phyloP scores from a whole-genome alignment of 2,113 vertebrate genomes.

The Pelecanus crispus region DNA sequence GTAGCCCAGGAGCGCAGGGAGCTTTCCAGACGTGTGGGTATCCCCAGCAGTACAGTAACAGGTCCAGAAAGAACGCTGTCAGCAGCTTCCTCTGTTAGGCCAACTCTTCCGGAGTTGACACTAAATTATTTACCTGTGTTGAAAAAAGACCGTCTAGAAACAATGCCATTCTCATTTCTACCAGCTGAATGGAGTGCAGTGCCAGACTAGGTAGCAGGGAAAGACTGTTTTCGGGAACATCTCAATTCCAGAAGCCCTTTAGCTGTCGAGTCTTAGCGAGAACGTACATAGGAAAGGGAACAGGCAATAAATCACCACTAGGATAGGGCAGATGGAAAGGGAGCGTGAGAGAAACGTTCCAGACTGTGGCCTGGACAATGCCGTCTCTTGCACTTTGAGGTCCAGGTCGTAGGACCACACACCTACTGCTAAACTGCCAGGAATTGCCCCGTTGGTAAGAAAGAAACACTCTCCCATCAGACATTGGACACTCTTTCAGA shows the following conservation, averaged over 20 bases:
- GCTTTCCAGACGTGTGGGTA: neutral
- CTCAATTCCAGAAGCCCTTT: neutral
- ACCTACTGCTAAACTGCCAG: neutral
- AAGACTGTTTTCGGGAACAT: accelerated
- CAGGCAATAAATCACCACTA: accelerated
- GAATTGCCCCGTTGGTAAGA: neutral
- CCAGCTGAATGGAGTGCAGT: neutral
- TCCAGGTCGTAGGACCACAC: accelerated
- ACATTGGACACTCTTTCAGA: accelerated
- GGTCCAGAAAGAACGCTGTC: neutral
- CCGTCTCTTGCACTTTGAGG: neutral
- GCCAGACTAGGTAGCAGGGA: neutral
- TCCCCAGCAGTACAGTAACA: too few relatives aligned
- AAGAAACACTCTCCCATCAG: neutral
- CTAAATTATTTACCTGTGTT: neutral
- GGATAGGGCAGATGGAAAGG: neutral
- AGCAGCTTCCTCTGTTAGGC: neutral
- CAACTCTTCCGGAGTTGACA: too few relatives aligned
- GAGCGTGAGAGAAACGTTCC: neutral
- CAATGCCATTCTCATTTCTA: accelerated
- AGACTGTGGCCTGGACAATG: neutral
- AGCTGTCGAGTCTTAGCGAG: neutral
- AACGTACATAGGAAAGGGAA: neutral
- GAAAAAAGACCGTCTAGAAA: neutral
- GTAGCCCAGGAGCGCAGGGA: accelerated